Evolutionary conservation across 2,113 vertebrate genomes (phyloP).

Genomic region (Plecturocebus donacophilus): DNA sequence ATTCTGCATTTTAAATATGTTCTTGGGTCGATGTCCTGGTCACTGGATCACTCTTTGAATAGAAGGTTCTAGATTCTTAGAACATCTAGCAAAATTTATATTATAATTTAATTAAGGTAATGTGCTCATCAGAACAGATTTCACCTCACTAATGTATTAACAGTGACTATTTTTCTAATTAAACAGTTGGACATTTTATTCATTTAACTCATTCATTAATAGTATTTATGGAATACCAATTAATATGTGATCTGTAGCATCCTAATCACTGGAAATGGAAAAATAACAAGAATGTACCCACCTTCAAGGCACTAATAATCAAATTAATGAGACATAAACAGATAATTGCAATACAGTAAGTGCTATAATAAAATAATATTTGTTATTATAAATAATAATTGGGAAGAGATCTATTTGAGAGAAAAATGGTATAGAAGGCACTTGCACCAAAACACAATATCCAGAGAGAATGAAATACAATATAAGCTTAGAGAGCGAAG

Average conservation of each 20-base stretch:
- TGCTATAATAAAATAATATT: background rate
- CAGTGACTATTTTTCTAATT: background rate
- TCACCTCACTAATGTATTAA: background rate
- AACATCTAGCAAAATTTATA: background rate
- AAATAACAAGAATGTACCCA: background rate
- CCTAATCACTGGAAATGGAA: background rate
- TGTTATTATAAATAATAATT: background rate
- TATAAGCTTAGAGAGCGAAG: background rate
- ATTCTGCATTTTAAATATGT: background rate
- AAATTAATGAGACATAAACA: background rate
- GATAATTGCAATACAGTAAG: background rate
- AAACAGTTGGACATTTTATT: background rate
- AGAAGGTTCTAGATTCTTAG: background rate
- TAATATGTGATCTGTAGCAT: background rate
- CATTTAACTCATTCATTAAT: background rate
- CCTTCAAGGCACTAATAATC: background rate
- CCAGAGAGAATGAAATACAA: background rate
- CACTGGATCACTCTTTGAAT: background rate
- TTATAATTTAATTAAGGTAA: conserved; percentile 17
- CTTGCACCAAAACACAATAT: background rate
- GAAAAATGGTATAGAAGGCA: background rate
- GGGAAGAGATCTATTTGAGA: background rate
- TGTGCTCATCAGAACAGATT: background rate
- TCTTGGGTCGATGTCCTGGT: background rate
- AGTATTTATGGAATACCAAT: background rate